These are phyloP conservation scores for Phrynosoma blainvillii DNA, from an alignment of 2,113 vertebrate genomes.

Conservation along the genomic window DNA sequence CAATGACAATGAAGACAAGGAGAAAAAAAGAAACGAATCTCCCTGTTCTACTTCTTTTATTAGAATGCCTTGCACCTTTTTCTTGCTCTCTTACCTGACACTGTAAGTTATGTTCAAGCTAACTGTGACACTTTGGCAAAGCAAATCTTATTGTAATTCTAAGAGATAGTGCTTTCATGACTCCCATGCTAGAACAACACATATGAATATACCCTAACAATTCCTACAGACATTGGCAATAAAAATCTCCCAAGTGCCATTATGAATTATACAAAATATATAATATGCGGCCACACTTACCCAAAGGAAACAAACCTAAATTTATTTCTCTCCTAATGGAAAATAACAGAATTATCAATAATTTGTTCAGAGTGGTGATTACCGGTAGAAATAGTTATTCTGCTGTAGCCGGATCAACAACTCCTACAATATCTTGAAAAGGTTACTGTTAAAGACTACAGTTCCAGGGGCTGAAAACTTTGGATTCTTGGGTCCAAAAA, in stretches of 20 bases:
- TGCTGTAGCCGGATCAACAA: too few species aligned
- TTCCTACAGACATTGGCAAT: background rate
- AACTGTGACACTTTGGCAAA: constrained; percentile 29
- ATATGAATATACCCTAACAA: accelerated
- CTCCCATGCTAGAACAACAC: accelerated
- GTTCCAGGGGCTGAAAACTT: too few species aligned
- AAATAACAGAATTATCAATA: background rate
- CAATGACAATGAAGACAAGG: constrained; percentile 56
- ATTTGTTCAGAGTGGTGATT: background rate
- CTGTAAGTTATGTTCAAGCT: constrained; percentile 47
- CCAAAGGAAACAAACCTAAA: background rate
- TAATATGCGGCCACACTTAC: too few species aligned
- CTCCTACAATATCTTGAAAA: too few species aligned
- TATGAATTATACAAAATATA: background rate
- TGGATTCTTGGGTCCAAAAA: too few species aligned
- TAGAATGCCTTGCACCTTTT: constrained; percentile 52
- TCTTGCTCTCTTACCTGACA: constrained; percentile 53
- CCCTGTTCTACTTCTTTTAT: constrained; percentile 63
- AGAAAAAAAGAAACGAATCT: constrained; percentile 63
- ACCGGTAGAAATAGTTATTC: background rate
- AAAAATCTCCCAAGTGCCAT: accelerated
- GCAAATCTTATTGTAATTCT: constrained; percentile 21
- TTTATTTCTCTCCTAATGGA: background rate
- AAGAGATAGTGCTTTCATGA: accelerated
- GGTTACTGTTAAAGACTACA: too few species aligned